Conservation (phyloP, 2,888 invertebrate genomes). For the Lasioglossum morio region DNA sequence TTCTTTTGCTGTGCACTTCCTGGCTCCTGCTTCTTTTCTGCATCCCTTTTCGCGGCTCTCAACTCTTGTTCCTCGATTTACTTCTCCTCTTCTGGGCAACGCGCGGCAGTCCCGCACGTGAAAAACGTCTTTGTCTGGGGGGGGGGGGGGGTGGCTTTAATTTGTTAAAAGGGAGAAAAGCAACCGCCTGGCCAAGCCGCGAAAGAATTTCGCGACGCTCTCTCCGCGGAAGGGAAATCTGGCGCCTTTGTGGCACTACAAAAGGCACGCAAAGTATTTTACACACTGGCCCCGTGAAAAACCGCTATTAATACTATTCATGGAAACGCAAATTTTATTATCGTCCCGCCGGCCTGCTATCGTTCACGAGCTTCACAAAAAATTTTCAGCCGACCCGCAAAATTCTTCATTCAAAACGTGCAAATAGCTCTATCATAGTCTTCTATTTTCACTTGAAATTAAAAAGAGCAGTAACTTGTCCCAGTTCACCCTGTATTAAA, state of each 20-base stretch:
- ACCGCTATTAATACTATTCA: conserved; percentile 2
- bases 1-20: conserved; percentile 42
- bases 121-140: conserved; percentile 68
- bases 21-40: conserved; percentile 35
- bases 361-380: not conserved
- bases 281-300: not conserved
- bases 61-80: conserved; percentile 34
- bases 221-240: conserved; percentile 25
- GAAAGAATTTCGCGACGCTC: conserved; percentile 21
- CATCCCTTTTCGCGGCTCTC: conserved; percentile 21
- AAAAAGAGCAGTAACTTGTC: too few species aligned
- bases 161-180: conserved; percentile 80
- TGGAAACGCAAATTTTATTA: not conserved
- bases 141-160: conserved; percentile 70
- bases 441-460: too few species aligned
- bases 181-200: conserved; percentile 38
- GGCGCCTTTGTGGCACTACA: conserved; percentile 5
- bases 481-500: not conserved
- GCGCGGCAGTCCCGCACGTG: conserved; percentile 45
- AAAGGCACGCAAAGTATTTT: not conserved
- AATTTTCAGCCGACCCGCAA: not conserved
- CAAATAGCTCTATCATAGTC: too few species aligned
- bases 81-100: conserved; percentile 32
- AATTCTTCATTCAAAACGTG: not conserved
- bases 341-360: not conserved